Base-by-base conservation (phyloP, 2,797 vertebrate genomes). In the Sebastes trivittatus region DNA sequence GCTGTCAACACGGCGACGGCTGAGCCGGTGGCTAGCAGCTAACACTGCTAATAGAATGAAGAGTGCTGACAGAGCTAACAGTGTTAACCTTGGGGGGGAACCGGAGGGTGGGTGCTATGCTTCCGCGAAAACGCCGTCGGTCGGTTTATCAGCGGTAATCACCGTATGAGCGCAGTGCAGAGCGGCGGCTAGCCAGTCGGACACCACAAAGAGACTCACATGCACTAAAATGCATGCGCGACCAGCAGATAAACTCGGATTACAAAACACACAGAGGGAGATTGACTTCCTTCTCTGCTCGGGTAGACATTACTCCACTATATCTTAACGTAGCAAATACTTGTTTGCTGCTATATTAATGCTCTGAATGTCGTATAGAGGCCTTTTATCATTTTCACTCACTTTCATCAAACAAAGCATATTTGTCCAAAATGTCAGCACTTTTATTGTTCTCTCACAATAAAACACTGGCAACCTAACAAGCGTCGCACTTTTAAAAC, bases 401-500 rank as follows among this genome's bases (percentile, higher is more conserved):
- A 61, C 14, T 73, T 75, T 67, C 0, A 56, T 66, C 27, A 25
- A 75, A 42, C 23, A 25, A n/a, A 60, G 14, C 4, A 4, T 3
- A 68, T 63, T 46, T 76, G 30, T 82, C 20, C n/a, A 54, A 69
- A 86, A 69, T 70, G 67, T 70, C n/a, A 75, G 7, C 58, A 23
- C 8, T 72, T 79, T 11, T 38, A 68, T 58, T 73, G 18, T 81
- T 79, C 60, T 80, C 8, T 34, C 32, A 8, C 49, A n/a, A 36
- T 72, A 75, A 76, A 68, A 52, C 22, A 64, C 30, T 46, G 34
- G 52, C 73, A 80, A 20, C 69, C 49, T 72, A 59, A 78, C 56
- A 80, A 68, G 77, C 54, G 20, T 73, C 22, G 49, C 68, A 74
- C 38, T 63, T 83, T 81, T 63, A 63, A 82, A 85, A 59, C 5